phyloP scores from a whole-genome alignment of 2,888 invertebrate genomes.

The Nephrocerus scutellatus region DNA sequence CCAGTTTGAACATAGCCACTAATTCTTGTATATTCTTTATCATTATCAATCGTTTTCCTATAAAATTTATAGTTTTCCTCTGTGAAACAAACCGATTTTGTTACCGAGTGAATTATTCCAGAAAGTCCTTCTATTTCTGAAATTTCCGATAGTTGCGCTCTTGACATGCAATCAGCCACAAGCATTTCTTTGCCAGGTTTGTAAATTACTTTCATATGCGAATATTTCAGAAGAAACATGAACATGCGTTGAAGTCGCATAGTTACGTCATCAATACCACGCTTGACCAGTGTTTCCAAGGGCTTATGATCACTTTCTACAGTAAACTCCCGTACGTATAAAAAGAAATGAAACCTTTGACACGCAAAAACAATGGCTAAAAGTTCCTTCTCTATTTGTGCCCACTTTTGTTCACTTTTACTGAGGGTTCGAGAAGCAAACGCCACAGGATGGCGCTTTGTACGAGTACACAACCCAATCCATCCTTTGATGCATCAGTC shows the following conservation, averaged over 20 bases:
- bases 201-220: conserved; percentile 17
- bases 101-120: conserved; percentile 12
- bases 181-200: conserved; percentile 29
- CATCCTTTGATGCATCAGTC: conserved; percentile 10
- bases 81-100: conserved; percentile 2
- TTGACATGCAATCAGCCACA: conserved; percentile 29
- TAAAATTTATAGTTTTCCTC: conserved; percentile 2
- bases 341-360: conserved; percentile 34
- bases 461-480: conserved; percentile 6
- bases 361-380: conserved; percentile 33
- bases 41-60: not conserved
- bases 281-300: conserved; percentile 27
- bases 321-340: conserved; percentile 22
- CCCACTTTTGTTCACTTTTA: conserved; percentile 29
- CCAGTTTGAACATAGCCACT: conserved; percentile 8
- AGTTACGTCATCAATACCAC: conserved; percentile 24
- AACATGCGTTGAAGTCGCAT: conserved; percentile 27
- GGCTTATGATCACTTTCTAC: conserved; percentile 31
- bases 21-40: conserved; percentile 1
- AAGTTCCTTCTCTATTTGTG: conserved; percentile 41
- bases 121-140: conserved; percentile 1
- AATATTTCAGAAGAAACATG: conserved; percentile 25
- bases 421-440: conserved; percentile 29
- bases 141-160: conserved; percentile 19
- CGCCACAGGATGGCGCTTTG: conserved; percentile 23